Evolutionary conservation across 2,113 vertebrate species (phyloP).

Genomic region (Chloebia gouldiae): DNA sequence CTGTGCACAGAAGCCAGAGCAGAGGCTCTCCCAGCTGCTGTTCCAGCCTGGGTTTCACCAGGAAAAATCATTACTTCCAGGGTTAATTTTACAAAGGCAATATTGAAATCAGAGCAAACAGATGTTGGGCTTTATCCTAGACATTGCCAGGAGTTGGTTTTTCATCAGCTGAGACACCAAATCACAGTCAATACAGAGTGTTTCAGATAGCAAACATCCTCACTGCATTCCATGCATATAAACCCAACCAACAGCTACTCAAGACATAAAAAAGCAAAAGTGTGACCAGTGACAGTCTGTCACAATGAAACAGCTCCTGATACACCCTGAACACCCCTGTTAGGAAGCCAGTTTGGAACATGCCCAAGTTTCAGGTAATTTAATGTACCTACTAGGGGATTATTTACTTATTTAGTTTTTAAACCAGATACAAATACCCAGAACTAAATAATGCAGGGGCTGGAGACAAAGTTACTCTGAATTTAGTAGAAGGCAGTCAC

Average conservation of each 20-base stretch:
- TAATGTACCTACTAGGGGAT: neutral
- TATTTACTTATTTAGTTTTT: neutral
- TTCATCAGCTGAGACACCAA: slow-evolving; percentile 37
- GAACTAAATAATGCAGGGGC: neutral
- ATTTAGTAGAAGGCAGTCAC: neutral
- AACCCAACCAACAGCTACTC: neutral
- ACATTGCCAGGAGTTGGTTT: slow-evolving; percentile 27
- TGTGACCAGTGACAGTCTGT: neutral
- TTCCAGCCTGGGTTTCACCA: neutral
- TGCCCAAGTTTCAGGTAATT: slow-evolving; percentile 43
- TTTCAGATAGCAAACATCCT: neutral
- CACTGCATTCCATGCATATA: neutral
- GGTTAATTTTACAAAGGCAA: neutral
- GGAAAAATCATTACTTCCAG: neutral
- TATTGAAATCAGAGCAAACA: neutral
- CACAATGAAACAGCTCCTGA: neutral
- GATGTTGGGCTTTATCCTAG: neutral
- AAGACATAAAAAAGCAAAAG: neutral
- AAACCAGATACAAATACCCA: neutral
- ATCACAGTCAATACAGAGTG: neutral
- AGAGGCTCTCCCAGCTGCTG: neutral
- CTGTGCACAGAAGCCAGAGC: neutral
- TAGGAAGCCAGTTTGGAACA: slow-evolving; percentile 42
- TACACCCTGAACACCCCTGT: neutral
- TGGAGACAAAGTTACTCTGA: neutral